Evolutionary conservation across 2,888 invertebrate genomes (phyloP).

Genomic region (Himalopsyche tibetana): DNA sequence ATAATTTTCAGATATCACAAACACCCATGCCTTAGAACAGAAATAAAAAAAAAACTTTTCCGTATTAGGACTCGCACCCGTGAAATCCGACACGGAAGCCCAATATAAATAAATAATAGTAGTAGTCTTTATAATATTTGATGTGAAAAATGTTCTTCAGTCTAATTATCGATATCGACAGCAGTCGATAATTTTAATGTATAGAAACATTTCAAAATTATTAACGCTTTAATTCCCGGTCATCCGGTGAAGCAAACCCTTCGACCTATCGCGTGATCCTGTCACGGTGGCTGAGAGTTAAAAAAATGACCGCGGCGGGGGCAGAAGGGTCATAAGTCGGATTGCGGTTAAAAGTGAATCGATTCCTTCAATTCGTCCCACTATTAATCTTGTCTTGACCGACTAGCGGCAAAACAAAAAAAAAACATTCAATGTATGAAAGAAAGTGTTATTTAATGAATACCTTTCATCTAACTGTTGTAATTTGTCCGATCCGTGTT

Average conservation of each 20-base stretch:
- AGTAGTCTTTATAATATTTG: too few species aligned
- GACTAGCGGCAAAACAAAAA: not conserved
- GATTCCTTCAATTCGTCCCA: not conserved
- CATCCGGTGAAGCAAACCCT: not conserved
- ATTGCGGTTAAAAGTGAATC: slow-evolving; percentile 29
- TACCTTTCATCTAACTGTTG: too few species aligned
- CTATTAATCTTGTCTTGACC: slow-evolving; percentile 35
- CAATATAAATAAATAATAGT: too few species aligned
- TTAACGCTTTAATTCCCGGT: not conserved
- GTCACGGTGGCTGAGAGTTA: not conserved
- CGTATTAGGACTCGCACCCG: too few species aligned
- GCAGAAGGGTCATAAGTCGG: not conserved
- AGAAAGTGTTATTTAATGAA: not conserved
- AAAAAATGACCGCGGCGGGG: not conserved
- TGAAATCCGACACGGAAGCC: too few species aligned
- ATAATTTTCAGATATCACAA: too few species aligned
- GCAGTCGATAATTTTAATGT: too few species aligned
- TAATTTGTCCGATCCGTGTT: too few species aligned
- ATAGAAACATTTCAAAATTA: not conserved
- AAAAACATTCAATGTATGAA: not conserved
- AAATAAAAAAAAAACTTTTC: too few species aligned
- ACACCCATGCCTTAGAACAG: too few species aligned
- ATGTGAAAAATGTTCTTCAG: too few species aligned
- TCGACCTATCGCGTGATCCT: slow-evolving; percentile 13
- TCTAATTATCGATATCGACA: too few species aligned